Conservation (phyloP, 2,113 vertebrate species). For the Phainopepla nitens region DNA sequence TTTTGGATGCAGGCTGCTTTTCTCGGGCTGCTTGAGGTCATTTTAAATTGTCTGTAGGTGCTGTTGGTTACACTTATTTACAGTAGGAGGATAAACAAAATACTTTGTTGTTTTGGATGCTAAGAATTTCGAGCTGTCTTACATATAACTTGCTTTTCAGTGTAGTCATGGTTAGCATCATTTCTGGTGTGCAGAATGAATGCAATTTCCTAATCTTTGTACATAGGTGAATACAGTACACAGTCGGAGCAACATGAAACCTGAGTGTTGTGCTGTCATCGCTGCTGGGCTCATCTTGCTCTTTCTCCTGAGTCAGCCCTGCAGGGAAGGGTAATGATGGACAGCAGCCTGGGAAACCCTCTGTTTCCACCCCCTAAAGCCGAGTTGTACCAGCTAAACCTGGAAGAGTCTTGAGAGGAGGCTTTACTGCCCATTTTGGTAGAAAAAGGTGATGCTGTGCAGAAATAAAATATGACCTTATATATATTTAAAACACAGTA, state of each 20-base stretch:
- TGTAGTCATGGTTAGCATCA: neutral
- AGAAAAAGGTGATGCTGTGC: neutral
- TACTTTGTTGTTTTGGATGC: neutral
- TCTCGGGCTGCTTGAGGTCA: neutral
- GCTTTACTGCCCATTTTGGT: neutral
- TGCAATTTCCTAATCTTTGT: neutral
- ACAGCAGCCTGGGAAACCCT: neutral
- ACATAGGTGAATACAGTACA: neutral
- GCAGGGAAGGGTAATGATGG: neutral
- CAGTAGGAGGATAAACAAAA: neutral
- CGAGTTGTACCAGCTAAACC: neutral
- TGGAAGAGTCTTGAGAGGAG: neutral
- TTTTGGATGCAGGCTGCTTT: neutral
- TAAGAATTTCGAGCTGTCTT: neutral
- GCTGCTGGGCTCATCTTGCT: neutral
- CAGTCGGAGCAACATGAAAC: neutral
- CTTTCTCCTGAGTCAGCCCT: neutral
- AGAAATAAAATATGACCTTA: neutral
- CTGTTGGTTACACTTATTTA: neutral
- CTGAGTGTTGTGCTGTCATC: neutral
- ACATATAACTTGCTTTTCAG: neutral
- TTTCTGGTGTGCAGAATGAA: neutral
- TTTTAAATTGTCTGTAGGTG: neutral
- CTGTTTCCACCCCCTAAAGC: neutral
- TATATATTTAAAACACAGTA: neutral